These are phyloP conservation scores for Pyrgus malvae DNA, from an alignment of 2,888 invertebrate species.

Conservation along the genomic window DNA sequence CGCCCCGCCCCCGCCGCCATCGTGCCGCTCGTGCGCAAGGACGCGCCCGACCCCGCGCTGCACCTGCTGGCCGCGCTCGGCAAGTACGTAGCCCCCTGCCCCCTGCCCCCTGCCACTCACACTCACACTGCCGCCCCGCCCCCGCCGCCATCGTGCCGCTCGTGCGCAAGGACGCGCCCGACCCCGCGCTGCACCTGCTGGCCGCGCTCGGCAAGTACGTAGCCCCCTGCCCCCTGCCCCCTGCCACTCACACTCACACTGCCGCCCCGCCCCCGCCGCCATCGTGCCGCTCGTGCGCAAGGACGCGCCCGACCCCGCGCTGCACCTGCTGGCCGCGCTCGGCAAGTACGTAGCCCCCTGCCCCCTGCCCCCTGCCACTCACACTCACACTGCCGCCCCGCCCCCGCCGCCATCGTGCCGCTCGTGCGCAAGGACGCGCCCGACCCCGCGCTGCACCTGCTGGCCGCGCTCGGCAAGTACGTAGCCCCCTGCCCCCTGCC, in stretches of 20 bases:
- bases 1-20: too few relatives aligned
- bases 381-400: too few relatives aligned
- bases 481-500: too few relatives aligned
- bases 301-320: constrained; percentile 86
- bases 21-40: constrained; percentile 92
- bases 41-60: constrained; percentile 85
- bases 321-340: constrained; percentile 55
- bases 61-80: constrained; percentile 55
- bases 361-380: too few relatives aligned
- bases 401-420: constrained; percentile 71
- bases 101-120: too few relatives aligned
- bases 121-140: too few relatives aligned
- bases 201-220: constrained; percentile 81
- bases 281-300: constrained; percentile 91
- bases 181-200: constrained; percentile 78
- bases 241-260: too few relatives aligned
- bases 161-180: constrained; percentile 90
- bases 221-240: too few relatives aligned
- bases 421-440: constrained; percentile 91
- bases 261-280: too few relatives aligned
- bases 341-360: constrained; percentile 85
- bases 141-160: constrained; percentile 81
- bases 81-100: too few relatives aligned
- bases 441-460: constrained; percentile 82
- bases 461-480: constrained; percentile 78